phyloP scores from a whole-genome alignment of 2,888 invertebrate species.

The Nebria brevicollis region DNA sequence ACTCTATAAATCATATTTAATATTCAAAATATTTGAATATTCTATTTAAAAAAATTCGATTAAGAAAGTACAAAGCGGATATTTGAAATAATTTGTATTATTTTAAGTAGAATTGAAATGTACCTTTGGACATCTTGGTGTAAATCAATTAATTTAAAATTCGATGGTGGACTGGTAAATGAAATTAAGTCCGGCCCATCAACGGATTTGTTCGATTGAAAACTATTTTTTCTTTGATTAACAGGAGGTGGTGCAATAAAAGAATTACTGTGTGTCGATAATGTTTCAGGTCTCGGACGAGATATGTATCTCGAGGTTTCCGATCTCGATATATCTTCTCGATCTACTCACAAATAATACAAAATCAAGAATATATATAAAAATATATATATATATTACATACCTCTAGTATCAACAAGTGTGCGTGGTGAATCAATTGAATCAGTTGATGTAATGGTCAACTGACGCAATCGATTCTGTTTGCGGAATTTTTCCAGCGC shows the following conservation, averaged over 20 bases:
- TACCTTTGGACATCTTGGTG: conserved; percentile 69
- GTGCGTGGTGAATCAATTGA: conserved; percentile 31
- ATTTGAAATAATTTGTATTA: too few species aligned
- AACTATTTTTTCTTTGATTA: conserved; percentile 57
- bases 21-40: too few species aligned
- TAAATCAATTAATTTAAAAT: conserved; percentile 70
- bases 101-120: neutral
- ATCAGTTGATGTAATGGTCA: conserved; percentile 53
- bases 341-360: conserved; percentile 22
- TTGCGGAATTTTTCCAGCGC: conserved; percentile 84
- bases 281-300: conserved; percentile 69
- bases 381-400: conserved; percentile 5
- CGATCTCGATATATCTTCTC: conserved; percentile 52
- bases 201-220: conserved; percentile 59
- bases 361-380: neutral
- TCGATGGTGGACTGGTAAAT: conserved; percentile 72
- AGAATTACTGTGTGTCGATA: conserved; percentile 61
- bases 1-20: too few species aligned
- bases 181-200: conserved; percentile 74
- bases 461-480: conserved; percentile 68
- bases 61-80: too few species aligned
- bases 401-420: conserved; percentile 51
- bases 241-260: conserved; percentile 64
- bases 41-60: too few species aligned
- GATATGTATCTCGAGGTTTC: conserved; percentile 64